Evolutionary conservation across 2,797 vertebrate genomes (phyloP), one percentile per base, ranked within the genome.

Genomic region (Sebastes oblongus): DNA sequence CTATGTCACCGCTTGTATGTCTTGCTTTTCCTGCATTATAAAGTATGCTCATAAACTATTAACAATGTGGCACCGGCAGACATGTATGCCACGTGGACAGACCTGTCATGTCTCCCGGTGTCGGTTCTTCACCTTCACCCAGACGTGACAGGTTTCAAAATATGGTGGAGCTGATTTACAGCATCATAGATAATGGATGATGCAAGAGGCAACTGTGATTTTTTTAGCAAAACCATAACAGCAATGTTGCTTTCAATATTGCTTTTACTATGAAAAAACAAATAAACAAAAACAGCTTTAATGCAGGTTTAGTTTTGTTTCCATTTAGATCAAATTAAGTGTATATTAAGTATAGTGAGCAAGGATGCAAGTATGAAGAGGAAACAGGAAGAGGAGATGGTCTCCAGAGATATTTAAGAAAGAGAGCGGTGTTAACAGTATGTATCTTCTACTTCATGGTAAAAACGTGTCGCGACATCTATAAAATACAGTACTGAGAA

Each of bases 331-430:
- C 1, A n/a, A 24, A 61, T 58, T 9, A 9, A 69, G 22, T 32
- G 8, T 18, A 75, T 6, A 56, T 34, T n/a, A 54, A 24, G 8
- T 18, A 66, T 6, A 34, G 9, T 12, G 59, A 66, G 46, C 2
- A n/a, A 36, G 7, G 39, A 83, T 55, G 61, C 39, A 79, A 77
- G 78, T 61, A 36, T 55, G 46, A 80, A 66, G 27, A 32, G 42
- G 27, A 72, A 76, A 75, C 14, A 30, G 8, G 71, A 59, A 24
- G 10, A 58, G 65, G 55, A 29, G 18, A 50, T 13, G 13, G 10
- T 70, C 66, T 81, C 25, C 54, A 58, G 36, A 61, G 72, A 88
- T 77, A 86, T 88, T 87, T 87, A 81, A 71, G 70, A 66, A 66
- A 52, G 42, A 78, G 65, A 77, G 39, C 34, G 14, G 16, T 55